phyloP scores from a whole-genome alignment of 2,797 vertebrate genomes.

The Lagocephalus sceleratus region DNA sequence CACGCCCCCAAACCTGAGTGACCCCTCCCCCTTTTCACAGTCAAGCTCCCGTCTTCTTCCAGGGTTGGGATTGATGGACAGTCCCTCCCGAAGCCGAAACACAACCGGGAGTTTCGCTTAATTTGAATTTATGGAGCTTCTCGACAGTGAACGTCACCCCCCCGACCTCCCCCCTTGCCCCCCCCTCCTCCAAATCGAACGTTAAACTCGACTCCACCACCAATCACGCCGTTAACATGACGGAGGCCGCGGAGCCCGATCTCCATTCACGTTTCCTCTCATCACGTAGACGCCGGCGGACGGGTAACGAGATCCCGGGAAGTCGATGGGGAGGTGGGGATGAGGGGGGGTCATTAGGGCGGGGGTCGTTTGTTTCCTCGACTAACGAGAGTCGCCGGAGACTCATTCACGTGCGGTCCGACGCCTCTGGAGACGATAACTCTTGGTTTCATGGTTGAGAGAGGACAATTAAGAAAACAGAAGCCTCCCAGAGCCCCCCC shows the following conservation, averaged over 20 bases:
- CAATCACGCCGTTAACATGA: no score
- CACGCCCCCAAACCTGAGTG: no score
- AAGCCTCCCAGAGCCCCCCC: slow-evolving; percentile 17
- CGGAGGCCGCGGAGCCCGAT: slow-evolving; percentile 8
- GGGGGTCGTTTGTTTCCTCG: slow-evolving; percentile 59
- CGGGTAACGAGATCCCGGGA: slow-evolving; percentile 70
- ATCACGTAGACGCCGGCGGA: slow-evolving; percentile 68
- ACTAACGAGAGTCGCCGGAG: slow-evolving; percentile 50
- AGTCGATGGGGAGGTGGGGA: slow-evolving; percentile 57
- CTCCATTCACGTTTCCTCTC: slow-evolving; percentile 37
- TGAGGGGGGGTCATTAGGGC: slow-evolving; percentile 62
- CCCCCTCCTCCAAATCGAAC: no score
- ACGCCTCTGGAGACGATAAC: slow-evolving; percentile 33
- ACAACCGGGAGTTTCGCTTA: neutral
- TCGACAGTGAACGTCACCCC: slow-evolving; percentile 51
- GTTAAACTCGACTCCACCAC: no score
- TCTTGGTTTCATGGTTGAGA: slow-evolving; percentile 41
- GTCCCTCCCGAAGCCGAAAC: no score
- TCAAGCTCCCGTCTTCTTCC: no score
- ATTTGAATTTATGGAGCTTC: slow-evolving; percentile 31
- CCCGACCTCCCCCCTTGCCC: slow-evolving; percentile 32
- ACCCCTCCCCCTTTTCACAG: no score
- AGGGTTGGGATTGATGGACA: no score
- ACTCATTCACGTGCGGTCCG: slow-evolving; percentile 35
- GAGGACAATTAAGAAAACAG: slow-evolving; percentile 30